Conservation (phyloP, 2,113 vertebrate species). For the Genyomyrus donnyi region DNA sequence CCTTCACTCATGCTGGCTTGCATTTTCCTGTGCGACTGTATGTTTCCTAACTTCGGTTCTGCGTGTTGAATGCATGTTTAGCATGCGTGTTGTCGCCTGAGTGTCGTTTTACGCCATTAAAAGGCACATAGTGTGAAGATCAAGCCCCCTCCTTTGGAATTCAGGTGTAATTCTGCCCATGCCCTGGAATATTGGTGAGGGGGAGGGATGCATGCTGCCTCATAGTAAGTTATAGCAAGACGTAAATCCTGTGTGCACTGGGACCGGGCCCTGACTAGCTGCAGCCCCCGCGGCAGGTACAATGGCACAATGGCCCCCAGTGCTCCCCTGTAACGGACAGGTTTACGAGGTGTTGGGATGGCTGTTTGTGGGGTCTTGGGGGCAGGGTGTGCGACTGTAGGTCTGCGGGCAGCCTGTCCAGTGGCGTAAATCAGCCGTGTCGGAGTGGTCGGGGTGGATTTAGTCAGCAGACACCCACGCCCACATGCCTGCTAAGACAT, state of each 20-base stretch:
- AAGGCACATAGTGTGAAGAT: neutral
- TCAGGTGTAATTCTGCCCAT: neutral
- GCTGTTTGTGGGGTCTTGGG: neutral
- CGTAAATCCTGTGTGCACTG: neutral
- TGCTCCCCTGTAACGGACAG: neutral
- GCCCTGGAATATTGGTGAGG: neutral
- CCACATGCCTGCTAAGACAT: neutral
- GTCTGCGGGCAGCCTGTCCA: neutral
- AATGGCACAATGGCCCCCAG: neutral
- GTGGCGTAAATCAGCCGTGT: neutral
- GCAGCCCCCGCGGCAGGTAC: neutral
- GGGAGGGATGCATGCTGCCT: neutral
- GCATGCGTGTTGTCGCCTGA: neutral
- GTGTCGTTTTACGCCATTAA: neutral
- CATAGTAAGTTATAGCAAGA: neutral
- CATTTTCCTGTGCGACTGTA: neutral
- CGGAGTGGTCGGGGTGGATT: neutral
- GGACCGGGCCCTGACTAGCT: neutral
- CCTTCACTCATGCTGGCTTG: neutral
- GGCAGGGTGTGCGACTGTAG: neutral
- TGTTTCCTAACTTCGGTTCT: neutral
- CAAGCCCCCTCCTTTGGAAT: neutral
- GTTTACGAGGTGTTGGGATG: neutral
- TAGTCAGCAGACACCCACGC: neutral
- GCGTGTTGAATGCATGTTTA: neutral